Conservation (phyloP, 2,888 invertebrate species). For the Eupithecia exiguata region DNA sequence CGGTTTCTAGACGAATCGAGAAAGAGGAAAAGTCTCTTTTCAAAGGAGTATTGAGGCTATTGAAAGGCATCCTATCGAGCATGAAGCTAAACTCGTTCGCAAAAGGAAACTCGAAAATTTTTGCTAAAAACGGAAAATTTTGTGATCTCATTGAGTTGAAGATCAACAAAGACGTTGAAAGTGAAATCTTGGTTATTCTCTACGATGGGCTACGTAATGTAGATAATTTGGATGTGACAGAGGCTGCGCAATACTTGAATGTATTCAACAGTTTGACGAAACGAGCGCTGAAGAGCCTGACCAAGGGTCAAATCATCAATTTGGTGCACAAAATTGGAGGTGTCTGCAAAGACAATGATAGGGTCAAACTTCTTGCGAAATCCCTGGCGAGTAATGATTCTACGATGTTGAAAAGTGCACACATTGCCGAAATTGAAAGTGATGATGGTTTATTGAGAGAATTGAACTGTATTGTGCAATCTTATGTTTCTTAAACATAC, state of each 20-base stretch:
- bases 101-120: conserved; percentile 53
- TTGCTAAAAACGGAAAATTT: conserved; percentile 42
- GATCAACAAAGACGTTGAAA: conserved; percentile 69
- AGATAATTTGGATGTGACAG: conserved; percentile 58
- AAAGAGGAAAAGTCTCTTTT: conserved; percentile 60
- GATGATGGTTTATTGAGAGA: conserved; percentile 52
- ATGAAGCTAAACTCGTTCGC: conserved; percentile 60
- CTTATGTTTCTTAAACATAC: conserved; percentile 53
- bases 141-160: conserved; percentile 61
- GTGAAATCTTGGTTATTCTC: conserved; percentile 64
- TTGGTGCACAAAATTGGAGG: conserved; percentile 58
- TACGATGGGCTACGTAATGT: conserved; percentile 61
- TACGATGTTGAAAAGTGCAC: conserved; percentile 60
- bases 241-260: conserved; percentile 58
- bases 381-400: conserved; percentile 58
- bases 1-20: conserved; percentile 56
- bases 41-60: conserved; percentile 55
- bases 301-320: conserved; percentile 64
- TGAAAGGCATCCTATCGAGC: conserved; percentile 65
- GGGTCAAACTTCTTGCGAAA: conserved; percentile 59
- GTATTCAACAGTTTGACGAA: conserved; percentile 65
- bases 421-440: conserved; percentile 37
- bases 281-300: conserved; percentile 64
- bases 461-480: conserved; percentile 56
- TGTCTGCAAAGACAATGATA: conserved; percentile 52